Conservation (phyloP, 1,140 invertebrate genomes). For the Drosophila jambulina region DNA sequence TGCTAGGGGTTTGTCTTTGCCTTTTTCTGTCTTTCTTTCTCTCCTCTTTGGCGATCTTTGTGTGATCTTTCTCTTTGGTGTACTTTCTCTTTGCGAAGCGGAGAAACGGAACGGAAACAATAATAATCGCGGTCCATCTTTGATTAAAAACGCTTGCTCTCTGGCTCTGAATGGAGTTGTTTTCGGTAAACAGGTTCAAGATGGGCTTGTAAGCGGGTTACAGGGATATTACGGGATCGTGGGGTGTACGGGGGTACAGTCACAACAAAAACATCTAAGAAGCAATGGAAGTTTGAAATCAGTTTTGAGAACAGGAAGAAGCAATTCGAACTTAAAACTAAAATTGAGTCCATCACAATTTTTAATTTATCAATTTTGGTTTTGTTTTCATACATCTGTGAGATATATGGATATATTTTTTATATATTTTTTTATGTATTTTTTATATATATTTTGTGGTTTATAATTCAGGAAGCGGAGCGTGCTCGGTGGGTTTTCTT, state of each 20-base stretch:
- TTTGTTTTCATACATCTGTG: constrained; percentile 6
- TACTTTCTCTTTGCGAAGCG: constrained; percentile 29
- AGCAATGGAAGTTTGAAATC: constrained; percentile 50
- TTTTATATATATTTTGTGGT: constrained; percentile 17
- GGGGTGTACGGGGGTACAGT: constrained; percentile 23
- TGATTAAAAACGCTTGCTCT: constrained; percentile 85
- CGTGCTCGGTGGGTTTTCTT: constrained; percentile 65
- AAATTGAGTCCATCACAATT: constrained; percentile 85
- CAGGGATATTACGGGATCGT: constrained; percentile 13
- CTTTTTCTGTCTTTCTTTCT: constrained; percentile 22
- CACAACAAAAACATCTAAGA: constrained; percentile 49
- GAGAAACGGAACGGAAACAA: constrained; percentile 60
- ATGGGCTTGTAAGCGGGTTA: neutral
- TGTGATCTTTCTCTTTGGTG: constrained; percentile 22
- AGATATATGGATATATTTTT: constrained; percentile 20
- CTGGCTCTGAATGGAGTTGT: constrained; percentile 39
- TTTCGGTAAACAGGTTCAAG: neutral
- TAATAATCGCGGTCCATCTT: constrained; percentile 70
- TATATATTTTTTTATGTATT: constrained; percentile 30
- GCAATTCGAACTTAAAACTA: constrained; percentile 76
- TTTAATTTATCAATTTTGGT: constrained; percentile 76
- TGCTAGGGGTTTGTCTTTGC: constrained; percentile 12
- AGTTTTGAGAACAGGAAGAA: constrained; percentile 43
- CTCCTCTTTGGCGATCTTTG: no score
- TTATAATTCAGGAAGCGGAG: constrained; percentile 5